Percentiles rank a stretch among this genome's conserved stretches.
phyloP scores from a whole-genome alignment of 2,113 vertebrate species.

The Phycodurus eques region DNA sequence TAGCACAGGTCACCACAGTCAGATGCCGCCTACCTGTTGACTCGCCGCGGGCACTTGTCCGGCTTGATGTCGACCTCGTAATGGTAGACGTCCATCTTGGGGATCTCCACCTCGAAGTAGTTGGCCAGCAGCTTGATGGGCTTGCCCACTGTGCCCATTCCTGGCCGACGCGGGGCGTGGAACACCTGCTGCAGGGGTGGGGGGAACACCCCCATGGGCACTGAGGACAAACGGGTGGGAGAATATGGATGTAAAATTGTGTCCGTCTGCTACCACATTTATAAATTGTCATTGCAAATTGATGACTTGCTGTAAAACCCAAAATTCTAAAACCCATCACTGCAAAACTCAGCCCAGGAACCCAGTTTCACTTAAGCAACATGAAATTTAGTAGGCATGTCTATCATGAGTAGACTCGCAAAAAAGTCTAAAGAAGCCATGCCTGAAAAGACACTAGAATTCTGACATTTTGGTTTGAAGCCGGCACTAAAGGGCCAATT shows the following conservation, averaged over 20 bases:
- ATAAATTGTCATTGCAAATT: too few relatives aligned
- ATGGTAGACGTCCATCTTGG: conserved; percentile 97
- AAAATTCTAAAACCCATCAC: too few relatives aligned
- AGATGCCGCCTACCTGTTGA: conserved; percentile 85
- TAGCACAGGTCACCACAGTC: not conserved
- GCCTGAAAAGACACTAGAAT: too few relatives aligned
- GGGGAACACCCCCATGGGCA: conserved; percentile 90
- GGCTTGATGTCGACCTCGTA: conserved; percentile 99
- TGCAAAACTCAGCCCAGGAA: too few relatives aligned
- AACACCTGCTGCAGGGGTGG: conserved; percentile 99
- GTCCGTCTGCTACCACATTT: not conserved
- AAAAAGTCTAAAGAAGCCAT: too few relatives aligned
- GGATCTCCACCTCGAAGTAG: conserved; percentile 99
- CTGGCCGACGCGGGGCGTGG: conserved; percentile 93
- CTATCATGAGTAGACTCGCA: too few relatives aligned
- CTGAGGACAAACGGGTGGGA: conserved; percentile 26
- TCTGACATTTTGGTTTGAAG: too few relatives aligned
- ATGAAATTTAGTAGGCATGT: too few relatives aligned
- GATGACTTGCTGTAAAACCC: too few relatives aligned
- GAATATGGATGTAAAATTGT: conserved; percentile 1
- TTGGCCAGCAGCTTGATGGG: conserved; percentile 99
- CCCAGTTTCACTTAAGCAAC: too few relatives aligned
- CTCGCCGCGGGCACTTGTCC: conserved; percentile 96
- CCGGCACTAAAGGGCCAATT: too few relatives aligned
- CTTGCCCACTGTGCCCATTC: conserved; percentile 97